A percentile compares a stretch with the other conserved stretches of the same genome.
These are phyloP conservation scores for Ptilonorhynchus violaceus DNA, from an alignment of 2,113 vertebrate genomes.

Conservation along the genomic window DNA sequence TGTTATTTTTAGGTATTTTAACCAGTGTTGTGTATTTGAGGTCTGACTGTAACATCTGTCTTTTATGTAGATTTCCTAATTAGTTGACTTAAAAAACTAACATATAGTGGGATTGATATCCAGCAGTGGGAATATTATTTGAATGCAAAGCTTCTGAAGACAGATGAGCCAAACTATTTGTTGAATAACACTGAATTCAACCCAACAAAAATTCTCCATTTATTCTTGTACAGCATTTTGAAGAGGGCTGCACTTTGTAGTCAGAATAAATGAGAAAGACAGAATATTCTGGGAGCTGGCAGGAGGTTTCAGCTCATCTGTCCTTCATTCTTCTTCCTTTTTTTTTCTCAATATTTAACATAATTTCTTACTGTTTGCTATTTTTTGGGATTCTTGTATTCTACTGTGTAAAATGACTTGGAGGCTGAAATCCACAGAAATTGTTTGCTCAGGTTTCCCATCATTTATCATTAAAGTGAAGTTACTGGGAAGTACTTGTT, in stretches of 20 bases:
- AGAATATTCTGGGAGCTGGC: not conserved
- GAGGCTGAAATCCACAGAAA: not conserved
- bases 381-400: not conserved
- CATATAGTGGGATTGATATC: not conserved
- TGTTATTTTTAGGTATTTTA: not conserved
- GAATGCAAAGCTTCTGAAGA: not conserved
- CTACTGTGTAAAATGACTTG: not conserved
- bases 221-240: not conserved
- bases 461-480: not conserved
- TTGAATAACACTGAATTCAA: not conserved
- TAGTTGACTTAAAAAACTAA: not conserved
- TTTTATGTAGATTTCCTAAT: not conserved
- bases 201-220: not conserved
- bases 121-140: not conserved
- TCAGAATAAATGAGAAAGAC: not conserved
- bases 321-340: not conserved
- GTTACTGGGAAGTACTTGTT: not conserved
- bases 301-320: not conserved
- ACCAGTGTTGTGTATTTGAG: not conserved
- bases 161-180: not conserved
- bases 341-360: rapidly evolving
- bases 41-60: not conserved
- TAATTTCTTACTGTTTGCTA: not conserved
- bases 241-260: not conserved
- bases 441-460: not conserved